Conservation (phyloP, 37 sponge, comb jelly and placozoan species). For the Eunapius fragilis region DNA sequence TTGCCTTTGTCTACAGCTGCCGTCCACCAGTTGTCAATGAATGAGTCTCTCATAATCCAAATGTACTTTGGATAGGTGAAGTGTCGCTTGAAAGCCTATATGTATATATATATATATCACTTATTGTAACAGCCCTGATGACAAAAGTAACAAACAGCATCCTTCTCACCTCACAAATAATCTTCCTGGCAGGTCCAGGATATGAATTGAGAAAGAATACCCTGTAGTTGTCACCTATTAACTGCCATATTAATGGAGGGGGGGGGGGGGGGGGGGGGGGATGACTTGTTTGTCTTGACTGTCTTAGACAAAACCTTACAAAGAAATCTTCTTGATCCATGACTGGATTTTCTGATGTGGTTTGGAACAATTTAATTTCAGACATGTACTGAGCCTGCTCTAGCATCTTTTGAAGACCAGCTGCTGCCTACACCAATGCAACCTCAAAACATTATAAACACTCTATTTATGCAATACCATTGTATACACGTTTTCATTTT, state of each 20-base stretch:
- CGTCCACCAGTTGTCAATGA: constrained; percentile 33
- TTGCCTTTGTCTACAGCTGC: not conserved
- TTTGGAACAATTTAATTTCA: not conserved
- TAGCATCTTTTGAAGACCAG: not conserved
- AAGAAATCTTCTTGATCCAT: not conserved
- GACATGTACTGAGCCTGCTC: not conserved
- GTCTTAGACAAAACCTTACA: too few relatives aligned
- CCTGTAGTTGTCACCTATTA: not conserved
- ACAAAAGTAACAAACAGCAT: too few relatives aligned
- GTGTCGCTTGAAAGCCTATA: constrained; percentile 4
- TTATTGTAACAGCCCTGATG: too few relatives aligned
- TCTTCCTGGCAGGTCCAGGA: constrained; percentile 11
- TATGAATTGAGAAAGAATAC: constrained; percentile 36
- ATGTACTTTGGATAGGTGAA: constrained; percentile 20
- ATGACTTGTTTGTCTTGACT: too few relatives aligned
- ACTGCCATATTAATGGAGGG: too few relatives aligned
- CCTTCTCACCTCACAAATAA: constrained; percentile 41
- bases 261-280: too few relatives aligned
- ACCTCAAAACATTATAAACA: too few relatives aligned
- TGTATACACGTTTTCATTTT: constrained; percentile 12
- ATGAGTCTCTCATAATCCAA: constrained; percentile 28
- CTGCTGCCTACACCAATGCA: too few relatives aligned
- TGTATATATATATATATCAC: too few relatives aligned
- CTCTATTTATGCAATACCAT: too few relatives aligned
- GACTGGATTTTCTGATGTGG: not conserved